Evolutionary conservation across 2,113 vertebrate species (phyloP).

Genomic region (Anarrhichthys ocellatus): DNA sequence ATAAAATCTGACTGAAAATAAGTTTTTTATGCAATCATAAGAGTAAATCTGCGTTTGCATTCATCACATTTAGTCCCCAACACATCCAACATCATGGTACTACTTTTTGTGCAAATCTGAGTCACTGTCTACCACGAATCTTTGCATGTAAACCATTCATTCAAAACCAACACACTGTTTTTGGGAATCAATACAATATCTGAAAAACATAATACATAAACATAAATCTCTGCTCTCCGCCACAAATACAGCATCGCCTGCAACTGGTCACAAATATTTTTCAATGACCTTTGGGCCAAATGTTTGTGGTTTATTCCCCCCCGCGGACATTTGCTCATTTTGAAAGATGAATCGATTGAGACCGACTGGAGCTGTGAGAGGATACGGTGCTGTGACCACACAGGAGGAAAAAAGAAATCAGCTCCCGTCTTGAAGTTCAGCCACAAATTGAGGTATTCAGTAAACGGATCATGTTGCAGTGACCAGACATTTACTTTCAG

Average conservation of each 20-base stretch:
- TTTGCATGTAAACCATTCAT: background rate
- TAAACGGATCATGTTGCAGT: background rate
- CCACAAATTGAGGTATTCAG: constrained; percentile 18
- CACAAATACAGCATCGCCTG: background rate
- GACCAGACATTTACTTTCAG: constrained; percentile 22
- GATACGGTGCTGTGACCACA: background rate
- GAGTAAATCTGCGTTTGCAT: too few species aligned
- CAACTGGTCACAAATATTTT: background rate
- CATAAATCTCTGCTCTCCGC: background rate
- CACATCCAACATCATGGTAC: background rate
- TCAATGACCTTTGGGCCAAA: background rate
- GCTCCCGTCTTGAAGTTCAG: background rate
- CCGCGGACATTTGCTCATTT: background rate
- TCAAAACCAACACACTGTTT: background rate
- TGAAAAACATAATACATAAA: background rate
- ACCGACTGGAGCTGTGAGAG: background rate
- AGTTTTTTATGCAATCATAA: too few species aligned
- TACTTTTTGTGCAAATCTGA: background rate
- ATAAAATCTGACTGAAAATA: too few species aligned
- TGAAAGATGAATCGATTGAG: background rate
- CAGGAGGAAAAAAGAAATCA: background rate
- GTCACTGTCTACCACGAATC: background rate
- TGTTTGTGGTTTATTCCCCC: constrained; percentile 7
- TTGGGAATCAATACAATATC: background rate
- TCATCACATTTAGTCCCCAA: background rate